A percentile compares a stretch with the other conserved stretches of the same genome.
phyloP scores from a whole-genome alignment of 2,888 invertebrate species.

The Cataglyphis altisquamis region DNA sequence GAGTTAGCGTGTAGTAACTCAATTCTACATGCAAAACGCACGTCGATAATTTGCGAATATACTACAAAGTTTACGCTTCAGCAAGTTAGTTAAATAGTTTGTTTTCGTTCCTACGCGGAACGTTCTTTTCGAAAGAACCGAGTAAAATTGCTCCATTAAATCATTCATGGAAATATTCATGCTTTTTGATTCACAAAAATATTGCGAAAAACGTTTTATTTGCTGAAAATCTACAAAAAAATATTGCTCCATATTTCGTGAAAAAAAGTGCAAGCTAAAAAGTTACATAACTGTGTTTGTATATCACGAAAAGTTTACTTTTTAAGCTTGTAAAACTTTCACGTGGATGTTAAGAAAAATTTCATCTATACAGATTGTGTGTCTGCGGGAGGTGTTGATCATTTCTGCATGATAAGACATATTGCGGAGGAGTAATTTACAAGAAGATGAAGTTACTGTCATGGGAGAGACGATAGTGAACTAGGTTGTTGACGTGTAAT shows the following conservation, averaged over 20 bases:
- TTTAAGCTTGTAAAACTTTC: constrained; percentile 1
- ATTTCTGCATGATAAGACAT: constrained; percentile 41
- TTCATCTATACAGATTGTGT: neutral
- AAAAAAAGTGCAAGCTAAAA: neutral
- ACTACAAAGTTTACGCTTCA: constrained; percentile 38
- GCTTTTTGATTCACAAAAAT: constrained; percentile 9
- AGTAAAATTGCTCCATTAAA: neutral
- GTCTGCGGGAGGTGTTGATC: constrained; percentile 8
- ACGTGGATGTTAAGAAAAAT: constrained; percentile 25
- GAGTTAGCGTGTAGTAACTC: constrained; percentile 33
- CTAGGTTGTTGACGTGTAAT: constrained; percentile 54
- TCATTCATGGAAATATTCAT: neutral
- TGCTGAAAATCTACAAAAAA: constrained; percentile 16
- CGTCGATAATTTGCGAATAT: constrained; percentile 44
- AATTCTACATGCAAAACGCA: constrained; percentile 42
- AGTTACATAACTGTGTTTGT: neutral
- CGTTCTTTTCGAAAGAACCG: neutral
- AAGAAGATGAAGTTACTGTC: constrained; percentile 64
- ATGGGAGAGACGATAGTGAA: constrained; percentile 33
- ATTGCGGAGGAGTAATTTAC: constrained; percentile 56
- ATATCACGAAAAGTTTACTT: constrained; percentile 24
- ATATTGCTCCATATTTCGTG: neutral
- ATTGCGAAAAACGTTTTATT: neutral
- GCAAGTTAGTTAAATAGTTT: constrained; percentile 43
- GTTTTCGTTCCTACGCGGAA: constrained; percentile 20